Evolutionary conservation across 1,140 invertebrate species (phyloP).

Genomic region (Eufriesea mexicana): DNA sequence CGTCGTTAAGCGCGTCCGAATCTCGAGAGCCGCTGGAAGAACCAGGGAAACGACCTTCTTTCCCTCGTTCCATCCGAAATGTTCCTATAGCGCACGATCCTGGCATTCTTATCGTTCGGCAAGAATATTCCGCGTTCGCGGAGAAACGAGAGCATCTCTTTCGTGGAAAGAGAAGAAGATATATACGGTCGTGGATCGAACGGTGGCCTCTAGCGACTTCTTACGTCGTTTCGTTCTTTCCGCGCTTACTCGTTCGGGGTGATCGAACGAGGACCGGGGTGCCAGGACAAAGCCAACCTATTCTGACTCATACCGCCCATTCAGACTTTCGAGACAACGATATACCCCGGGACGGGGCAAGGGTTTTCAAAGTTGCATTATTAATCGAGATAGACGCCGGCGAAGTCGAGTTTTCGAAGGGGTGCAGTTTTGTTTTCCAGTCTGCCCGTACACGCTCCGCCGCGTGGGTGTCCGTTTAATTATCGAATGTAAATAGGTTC

Average conservation of each 20-base stretch:
- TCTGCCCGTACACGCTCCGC: constrained; percentile 18
- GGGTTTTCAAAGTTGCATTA: constrained; percentile 68
- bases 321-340: constrained; percentile 59
- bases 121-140: neutral
- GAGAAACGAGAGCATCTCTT: neutral
- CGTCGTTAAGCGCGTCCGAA: neutral
- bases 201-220: neutral
- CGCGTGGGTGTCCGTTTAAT: constrained; percentile 61
- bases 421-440: constrained; percentile 45
- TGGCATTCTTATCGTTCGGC: neutral
- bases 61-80: neutral
- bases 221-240: neutral
- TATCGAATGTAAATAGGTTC: constrained; percentile 74
- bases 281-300: constrained; percentile 30
- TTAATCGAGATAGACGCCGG: constrained; percentile 61
- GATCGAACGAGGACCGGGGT: neutral
- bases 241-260: neutral
- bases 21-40: neutral
- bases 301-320: constrained; percentile 48
- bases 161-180: neutral
- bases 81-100: too few species aligned
- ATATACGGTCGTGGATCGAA: too few species aligned
- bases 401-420: constrained; percentile 14
- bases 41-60: neutral
- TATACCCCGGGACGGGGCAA: neutral